Percentiles rank a stretch among this genome's conserved stretches.
Conservation (phyloP, 2,797 vertebrate genomes). For the Phylloscopus collybita region DNA sequence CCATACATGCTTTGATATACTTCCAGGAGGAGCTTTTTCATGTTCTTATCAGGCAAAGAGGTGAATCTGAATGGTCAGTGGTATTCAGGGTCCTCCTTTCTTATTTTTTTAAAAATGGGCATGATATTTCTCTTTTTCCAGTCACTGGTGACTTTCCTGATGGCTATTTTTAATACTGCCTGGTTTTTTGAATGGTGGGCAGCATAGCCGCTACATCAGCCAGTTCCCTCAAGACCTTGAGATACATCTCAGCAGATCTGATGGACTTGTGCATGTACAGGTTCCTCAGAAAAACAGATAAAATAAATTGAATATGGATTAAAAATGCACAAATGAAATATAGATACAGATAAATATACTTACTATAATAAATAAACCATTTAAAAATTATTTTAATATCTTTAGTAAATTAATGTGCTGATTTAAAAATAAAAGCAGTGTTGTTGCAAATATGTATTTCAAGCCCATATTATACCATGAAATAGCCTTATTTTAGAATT, state of each 20-base stretch:
- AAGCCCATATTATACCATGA: background rate
- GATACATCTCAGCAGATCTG: accelerated
- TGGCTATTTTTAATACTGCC: background rate
- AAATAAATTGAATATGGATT: background rate
- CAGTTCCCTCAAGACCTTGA: background rate
- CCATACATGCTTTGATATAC: background rate
- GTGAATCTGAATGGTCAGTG: background rate
- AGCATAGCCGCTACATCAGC: background rate
- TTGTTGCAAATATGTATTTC: background rate
- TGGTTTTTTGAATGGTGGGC: background rate
- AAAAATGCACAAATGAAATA: background rate
- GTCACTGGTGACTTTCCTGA: background rate
- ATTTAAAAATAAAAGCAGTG: background rate
- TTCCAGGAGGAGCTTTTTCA: background rate
- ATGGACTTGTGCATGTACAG: background rate
- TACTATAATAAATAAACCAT: background rate
- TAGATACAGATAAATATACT: background rate
- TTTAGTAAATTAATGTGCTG: background rate
- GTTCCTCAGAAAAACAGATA: background rate
- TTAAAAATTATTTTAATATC: background rate
- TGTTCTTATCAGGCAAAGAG: accelerated
- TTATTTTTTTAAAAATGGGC: background rate
- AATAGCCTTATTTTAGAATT: background rate
- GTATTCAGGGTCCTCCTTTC: background rate
- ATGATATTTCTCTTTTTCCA: background rate